Evolutionary conservation across 2,888 invertebrate species (phyloP).

Genomic region (Pristionchus arcanus): DNA sequence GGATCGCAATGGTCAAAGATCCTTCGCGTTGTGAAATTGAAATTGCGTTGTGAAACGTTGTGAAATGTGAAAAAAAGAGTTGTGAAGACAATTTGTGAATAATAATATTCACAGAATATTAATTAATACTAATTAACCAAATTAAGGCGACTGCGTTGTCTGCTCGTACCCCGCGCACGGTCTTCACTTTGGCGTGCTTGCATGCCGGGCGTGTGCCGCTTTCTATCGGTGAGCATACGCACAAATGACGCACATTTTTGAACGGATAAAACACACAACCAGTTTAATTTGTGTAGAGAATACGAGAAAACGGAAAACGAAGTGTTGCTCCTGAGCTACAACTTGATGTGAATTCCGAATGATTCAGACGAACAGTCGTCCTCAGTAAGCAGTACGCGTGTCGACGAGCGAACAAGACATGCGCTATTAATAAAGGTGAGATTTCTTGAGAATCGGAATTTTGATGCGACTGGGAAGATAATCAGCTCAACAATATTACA

Average conservation of each 20-base stretch:
- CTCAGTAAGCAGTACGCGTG: constrained; percentile 30
- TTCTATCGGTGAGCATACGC: constrained; percentile 45
- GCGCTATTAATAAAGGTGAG: constrained; percentile 30
- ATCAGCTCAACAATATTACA: background rate
- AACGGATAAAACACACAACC: too few species aligned
- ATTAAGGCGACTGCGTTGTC: constrained; percentile 33
- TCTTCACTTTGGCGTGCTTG: constrained; percentile 48
- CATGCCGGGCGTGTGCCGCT: constrained; percentile 43
- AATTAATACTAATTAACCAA: background rate
- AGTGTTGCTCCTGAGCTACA: too few species aligned
- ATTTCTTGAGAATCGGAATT: background rate
- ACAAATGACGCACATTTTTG: too few species aligned
- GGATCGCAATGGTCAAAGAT: background rate
- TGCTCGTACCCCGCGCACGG: constrained; percentile 23
- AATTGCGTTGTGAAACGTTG: too few species aligned
- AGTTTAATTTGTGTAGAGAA: too few species aligned
- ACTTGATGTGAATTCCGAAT: too few species aligned
- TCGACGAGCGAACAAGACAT: background rate
- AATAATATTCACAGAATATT: too few species aligned
- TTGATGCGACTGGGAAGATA: background rate
- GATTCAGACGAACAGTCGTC: constrained; percentile 36
- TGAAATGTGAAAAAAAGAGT: too few species aligned
- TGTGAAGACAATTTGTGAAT: too few species aligned
- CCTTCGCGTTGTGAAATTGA: too few species aligned
- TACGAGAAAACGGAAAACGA: too few species aligned